These are phyloP conservation scores for Ceramica pisi DNA, from an alignment of 2,888 invertebrate species.

Conservation along the genomic window DNA sequence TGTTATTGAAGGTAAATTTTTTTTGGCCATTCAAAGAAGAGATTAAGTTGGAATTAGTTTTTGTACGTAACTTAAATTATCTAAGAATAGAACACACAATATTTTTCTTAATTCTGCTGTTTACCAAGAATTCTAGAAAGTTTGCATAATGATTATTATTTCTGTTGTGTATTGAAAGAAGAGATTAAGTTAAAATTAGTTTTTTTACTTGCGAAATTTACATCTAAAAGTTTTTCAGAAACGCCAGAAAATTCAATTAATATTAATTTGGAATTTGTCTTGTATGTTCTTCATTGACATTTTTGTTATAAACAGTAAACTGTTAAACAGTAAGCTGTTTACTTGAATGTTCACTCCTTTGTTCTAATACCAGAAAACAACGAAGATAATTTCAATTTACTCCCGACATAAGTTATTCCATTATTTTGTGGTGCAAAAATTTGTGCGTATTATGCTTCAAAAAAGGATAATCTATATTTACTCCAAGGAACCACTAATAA, in stretches of 20 bases:
- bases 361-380: not conserved
- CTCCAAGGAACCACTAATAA: no score
- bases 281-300: no score
- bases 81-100: not conserved
- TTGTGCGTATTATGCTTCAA: no score
- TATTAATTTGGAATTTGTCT: no score
- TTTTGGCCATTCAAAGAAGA: not conserved
- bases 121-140: not conserved
- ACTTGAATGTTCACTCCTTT: not conserved
- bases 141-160: not conserved
- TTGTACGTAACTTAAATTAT: slow-evolving; percentile 5
- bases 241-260: no score
- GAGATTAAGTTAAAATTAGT: not conserved
- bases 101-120: not conserved
- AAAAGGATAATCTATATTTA: no score
- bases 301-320: no score
- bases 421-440: no score
- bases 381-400: not conserved
- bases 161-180: not conserved
- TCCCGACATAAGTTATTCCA: no score
- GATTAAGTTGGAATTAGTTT: not conserved
- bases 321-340: no score
- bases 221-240: no score
- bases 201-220: not conserved
- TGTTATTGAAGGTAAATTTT: not conserved